These are phyloP conservation scores for Agrochola lychnidis DNA, from an alignment of 2,888 invertebrate genomes.

Conservation along the genomic window DNA sequence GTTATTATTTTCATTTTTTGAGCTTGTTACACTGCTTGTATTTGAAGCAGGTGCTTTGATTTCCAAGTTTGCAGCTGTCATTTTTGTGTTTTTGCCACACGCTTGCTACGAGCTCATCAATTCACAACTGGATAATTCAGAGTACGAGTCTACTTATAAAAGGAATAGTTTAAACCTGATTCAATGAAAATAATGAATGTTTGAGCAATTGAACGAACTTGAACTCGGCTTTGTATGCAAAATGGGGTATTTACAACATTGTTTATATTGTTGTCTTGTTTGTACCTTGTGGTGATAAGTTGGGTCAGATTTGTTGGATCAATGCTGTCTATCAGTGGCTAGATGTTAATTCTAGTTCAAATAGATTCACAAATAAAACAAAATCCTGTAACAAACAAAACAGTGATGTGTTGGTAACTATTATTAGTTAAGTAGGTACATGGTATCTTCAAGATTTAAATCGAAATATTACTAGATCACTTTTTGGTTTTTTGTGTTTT, in stretches of 20 bases:
- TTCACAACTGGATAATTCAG: conserved; percentile 21
- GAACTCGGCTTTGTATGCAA: conserved; percentile 52
- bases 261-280: conserved; percentile 20
- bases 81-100: conserved; percentile 23
- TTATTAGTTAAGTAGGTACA: not conserved
- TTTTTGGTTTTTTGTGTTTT: too few species aligned
- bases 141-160: conserved; percentile 30
- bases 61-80: conserved; percentile 43
- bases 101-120: conserved; percentile 1
- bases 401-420: not conserved
- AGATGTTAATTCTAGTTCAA: not conserved
- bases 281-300: not conserved
- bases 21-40: not conserved
- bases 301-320: conserved; percentile 13
- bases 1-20: conserved; percentile 8
- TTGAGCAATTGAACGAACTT: conserved; percentile 46
- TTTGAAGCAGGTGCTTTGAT: conserved; percentile 13
- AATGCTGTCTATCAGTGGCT: not conserved
- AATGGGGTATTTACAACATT: conserved; percentile 14
- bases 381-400: not conserved
- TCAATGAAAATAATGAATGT: conserved; percentile 13
- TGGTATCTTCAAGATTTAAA: not conserved
- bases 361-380: not conserved
- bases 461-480: not conserved
- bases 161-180: conserved; percentile 18